Evolutionary conservation across 2,888 invertebrate species (phyloP), one percentile per base, ranked within the genome.

Genomic region (Ennomos quercinarius): DNA sequence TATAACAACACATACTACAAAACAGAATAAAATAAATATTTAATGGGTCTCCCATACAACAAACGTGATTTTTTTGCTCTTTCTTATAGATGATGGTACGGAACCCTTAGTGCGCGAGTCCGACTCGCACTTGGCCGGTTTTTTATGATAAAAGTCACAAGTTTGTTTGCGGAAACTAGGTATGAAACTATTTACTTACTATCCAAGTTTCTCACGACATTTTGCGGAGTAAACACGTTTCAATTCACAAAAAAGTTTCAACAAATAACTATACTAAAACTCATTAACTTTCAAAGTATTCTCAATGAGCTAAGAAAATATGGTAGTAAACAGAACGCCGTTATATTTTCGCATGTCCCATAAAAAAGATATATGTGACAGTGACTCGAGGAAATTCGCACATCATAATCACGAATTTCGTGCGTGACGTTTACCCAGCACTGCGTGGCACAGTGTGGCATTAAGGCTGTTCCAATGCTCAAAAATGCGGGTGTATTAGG

Each of bases 401-500:
- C 47, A 47, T 56, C 50, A 48, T 58, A 53, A 55, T 53, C 61
- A 55, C 57, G 44, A 39, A 52, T 62, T 43, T 60, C 34, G 41
- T 62, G 52, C 63, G 61, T 64, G 63, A 60, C 44, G 52, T 46
- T 48, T 42, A 56, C 37, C 38, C 38, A 42, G 38, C 50, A 40
- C 13, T 9, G 44, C 10, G 39, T 42, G 38, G 52, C 39, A 13
- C 27, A 13, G 39, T 42, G 40, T 53, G 41, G 34, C 13, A 57
- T 52, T 60, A 56, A 52, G 35, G 36, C 40, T 36, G 53, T 56
- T 63, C 53, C 45, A 45, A 50, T 58, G 41, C 57, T 55, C 41
- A 54, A 68, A 57, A 66, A 27, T 27, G 6, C 27, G 27, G 27
- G 5, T 27, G 5, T 27, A 27, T 3, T 27, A 27, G 27, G 27